Conservation (phyloP, 1,140 invertebrate species). For the Trinorchestia longiramus region DNA sequence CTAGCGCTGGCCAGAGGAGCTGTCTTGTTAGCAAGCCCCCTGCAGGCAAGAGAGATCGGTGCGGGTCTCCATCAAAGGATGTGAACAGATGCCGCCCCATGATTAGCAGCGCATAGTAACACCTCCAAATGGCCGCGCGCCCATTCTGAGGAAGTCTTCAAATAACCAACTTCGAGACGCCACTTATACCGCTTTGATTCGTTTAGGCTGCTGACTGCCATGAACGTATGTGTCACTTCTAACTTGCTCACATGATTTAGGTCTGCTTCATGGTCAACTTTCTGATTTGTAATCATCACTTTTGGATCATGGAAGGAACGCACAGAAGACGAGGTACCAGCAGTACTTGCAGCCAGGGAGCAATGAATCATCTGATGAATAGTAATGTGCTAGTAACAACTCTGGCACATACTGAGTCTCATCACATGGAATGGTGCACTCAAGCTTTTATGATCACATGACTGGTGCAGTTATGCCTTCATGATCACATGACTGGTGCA, state of each 20-base stretch:
- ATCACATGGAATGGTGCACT: not conserved
- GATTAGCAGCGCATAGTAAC: conserved; percentile 28
- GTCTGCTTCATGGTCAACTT: conserved; percentile 47
- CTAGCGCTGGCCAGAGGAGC: conserved; percentile 50
- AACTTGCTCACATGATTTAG: conserved; percentile 41
- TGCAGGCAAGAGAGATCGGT: conserved; percentile 21
- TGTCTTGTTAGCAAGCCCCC: conserved; percentile 52
- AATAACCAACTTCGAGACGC: conserved; percentile 50
- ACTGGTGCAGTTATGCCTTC: not conserved
- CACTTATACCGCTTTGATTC: conserved; percentile 52
- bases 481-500: not conserved
- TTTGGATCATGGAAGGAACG: not conserved
- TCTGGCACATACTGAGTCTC: not conserved
- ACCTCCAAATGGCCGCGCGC: conserved; percentile 34
- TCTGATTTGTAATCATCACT: conserved; percentile 44
- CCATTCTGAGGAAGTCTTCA: conserved; percentile 45
- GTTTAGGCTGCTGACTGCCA: conserved; percentile 50
- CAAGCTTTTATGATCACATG: not conserved
- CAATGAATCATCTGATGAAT: conserved; percentile 9
- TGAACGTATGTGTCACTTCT: conserved; percentile 50
- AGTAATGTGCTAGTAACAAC: not conserved
- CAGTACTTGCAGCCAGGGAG: not conserved
- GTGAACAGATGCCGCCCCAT: conserved; percentile 10
- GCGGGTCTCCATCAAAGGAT: conserved; percentile 1
- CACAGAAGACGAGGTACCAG: not conserved